These are phyloP conservation scores for Myiozetetes cayanensis DNA, from an alignment of 2,113 vertebrate genomes.

Conservation along the genomic window DNA sequence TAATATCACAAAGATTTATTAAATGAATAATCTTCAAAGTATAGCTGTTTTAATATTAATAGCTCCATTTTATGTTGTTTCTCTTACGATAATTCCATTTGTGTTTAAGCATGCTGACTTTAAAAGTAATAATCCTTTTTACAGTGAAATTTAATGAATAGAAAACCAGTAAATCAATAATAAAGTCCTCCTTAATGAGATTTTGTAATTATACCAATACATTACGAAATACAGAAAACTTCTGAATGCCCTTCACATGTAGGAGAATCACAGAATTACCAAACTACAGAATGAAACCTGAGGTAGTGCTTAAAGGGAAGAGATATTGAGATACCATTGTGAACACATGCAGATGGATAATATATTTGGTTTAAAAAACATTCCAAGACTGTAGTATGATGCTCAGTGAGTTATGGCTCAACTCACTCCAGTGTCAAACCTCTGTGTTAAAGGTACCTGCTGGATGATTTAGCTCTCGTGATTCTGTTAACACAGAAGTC, in stretches of 20 bases:
- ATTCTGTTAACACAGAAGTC: not conserved
- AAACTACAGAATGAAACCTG: slow-evolving; percentile 31
- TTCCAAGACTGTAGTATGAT: not conserved
- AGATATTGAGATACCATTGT: not conserved
- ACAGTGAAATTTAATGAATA: slow-evolving; percentile 74
- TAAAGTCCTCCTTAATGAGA: slow-evolving; percentile 71
- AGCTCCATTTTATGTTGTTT: slow-evolving; percentile 74
- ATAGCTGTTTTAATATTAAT: slow-evolving; percentile 79
- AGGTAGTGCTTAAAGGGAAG: not conserved
- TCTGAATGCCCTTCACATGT: slow-evolving; percentile 32
- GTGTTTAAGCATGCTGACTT: slow-evolving; percentile 65
- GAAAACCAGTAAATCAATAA: slow-evolving; percentile 73
- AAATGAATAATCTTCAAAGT: slow-evolving; percentile 74
- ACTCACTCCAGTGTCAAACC: not conserved
- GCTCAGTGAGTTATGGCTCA: not conserved
- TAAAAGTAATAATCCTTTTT: slow-evolving; percentile 73
- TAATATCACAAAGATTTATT: slow-evolving; percentile 78
- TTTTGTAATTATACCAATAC: slow-evolving; percentile 62
- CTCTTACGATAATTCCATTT: slow-evolving; percentile 60
- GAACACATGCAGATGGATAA: not conserved
- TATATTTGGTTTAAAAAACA: not conserved
- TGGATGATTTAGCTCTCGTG: not conserved
- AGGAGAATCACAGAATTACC: slow-evolving; percentile 3
- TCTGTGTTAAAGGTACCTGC: not conserved
- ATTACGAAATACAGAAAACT: slow-evolving; percentile 59